A percentile compares a stretch with the other conserved stretches of the same genome.
Evolutionary conservation across 2,797 vertebrate species (phyloP).

Genomic region (Mionectes olivaceus): DNA sequence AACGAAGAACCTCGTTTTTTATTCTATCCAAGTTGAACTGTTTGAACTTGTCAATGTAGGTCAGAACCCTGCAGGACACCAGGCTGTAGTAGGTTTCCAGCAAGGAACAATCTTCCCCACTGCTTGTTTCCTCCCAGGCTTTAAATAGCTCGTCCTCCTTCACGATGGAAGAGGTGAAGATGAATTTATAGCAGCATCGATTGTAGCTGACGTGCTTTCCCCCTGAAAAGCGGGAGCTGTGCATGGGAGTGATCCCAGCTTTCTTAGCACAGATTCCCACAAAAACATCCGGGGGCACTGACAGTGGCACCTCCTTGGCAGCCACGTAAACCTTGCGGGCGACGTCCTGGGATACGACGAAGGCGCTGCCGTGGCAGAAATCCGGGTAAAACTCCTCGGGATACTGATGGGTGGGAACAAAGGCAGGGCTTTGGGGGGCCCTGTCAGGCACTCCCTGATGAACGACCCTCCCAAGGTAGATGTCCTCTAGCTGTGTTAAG

Average conservation of each 20-base stretch:
- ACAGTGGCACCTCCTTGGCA: conserved; percentile 64
- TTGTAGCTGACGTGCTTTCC: conserved; percentile 88
- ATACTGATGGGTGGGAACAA: conserved; percentile 79
- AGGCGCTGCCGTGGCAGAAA: conserved; percentile 85
- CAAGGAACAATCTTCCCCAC: conserved; percentile 77
- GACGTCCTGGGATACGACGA: conserved; percentile 89
- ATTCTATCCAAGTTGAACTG: conserved; percentile 50
- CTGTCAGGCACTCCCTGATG: conserved; percentile 82
- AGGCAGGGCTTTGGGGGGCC: conserved; percentile 78
- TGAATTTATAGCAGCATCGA: conserved; percentile 91
- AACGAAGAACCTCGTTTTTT: conserved; percentile 51
- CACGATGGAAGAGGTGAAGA: conserved; percentile 87
- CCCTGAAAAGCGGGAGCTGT: conserved; percentile 91
- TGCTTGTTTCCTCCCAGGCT: conserved; percentile 84
- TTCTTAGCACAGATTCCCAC: conserved; percentile 87
- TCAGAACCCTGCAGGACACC: conserved; percentile 88
- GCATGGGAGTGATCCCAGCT: conserved; percentile 84
- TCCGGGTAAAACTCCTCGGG: conserved; percentile 85
- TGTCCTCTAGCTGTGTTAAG: conserved; percentile 83
- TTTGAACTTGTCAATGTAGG: conserved; percentile 87
- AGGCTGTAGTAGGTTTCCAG: conserved; percentile 90
- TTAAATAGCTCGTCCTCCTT: conserved; percentile 72
- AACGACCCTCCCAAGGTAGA: conserved; percentile 87
- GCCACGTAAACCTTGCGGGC: conserved; percentile 88
- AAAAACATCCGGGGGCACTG: conserved; percentile 81